Evolutionary conservation across 2,113 vertebrate genomes (phyloP).

Genomic region (Corythaeola cristata): DNA sequence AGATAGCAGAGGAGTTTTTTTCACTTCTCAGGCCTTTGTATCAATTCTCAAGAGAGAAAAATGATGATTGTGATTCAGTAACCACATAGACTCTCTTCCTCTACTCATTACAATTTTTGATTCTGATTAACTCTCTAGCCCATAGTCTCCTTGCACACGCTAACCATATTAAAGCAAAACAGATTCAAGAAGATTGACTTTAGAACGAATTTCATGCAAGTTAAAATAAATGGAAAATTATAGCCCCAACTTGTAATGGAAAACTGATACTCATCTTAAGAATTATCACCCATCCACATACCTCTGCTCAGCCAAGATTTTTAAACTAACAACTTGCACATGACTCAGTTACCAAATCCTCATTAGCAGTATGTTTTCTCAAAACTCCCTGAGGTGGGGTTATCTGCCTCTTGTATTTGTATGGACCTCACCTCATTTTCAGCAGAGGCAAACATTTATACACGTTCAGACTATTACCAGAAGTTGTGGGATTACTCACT

Average conservation of each 20-base stretch:
- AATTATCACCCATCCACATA: slow-evolving; percentile 43
- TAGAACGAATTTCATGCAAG: slow-evolving; percentile 13
- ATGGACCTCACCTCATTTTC: background rate
- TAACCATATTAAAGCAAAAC: slow-evolving; percentile 30
- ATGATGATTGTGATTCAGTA: background rate
- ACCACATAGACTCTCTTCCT: background rate
- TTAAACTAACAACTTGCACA: background rate
- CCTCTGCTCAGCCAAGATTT: slow-evolving; percentile 8
- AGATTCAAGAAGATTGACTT: slow-evolving; percentile 21
- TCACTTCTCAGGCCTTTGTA: background rate
- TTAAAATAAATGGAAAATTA: slow-evolving; percentile 54
- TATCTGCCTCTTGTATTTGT: background rate
- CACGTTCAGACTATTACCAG: background rate
- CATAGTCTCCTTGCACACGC: background rate
- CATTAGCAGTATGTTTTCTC: background rate
- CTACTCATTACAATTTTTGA: background rate
- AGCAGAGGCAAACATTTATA: background rate
- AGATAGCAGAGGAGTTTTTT: background rate
- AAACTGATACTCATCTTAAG: slow-evolving; percentile 22
- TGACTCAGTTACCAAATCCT: background rate
- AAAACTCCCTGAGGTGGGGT: background rate
- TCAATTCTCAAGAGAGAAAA: background rate
- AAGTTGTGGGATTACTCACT: background rate
- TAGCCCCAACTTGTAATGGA: background rate
- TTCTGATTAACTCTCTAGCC: background rate